Conservation (phyloP, 2,888 invertebrate species). For the Caenorhabditis angaria region DNA sequence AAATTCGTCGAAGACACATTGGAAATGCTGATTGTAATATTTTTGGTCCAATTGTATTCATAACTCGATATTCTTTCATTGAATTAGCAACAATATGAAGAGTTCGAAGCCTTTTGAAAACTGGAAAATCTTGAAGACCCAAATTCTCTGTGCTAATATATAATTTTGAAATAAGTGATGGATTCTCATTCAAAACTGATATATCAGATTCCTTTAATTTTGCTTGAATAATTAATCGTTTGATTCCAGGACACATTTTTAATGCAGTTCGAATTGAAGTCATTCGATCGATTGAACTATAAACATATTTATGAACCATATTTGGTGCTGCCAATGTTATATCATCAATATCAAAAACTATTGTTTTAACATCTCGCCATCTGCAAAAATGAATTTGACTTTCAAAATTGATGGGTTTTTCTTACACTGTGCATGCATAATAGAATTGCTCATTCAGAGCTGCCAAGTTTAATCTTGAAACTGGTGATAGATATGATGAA, state of each 20-base stretch:
- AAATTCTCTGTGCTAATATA: conserved; percentile 37
- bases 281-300: background rate
- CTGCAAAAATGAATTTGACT: conserved; percentile 11
- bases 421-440: conserved; percentile 19
- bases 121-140: conserved; percentile 19
- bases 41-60: conserved; percentile 16
- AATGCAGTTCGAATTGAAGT: background rate
- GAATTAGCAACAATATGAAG: conserved; percentile 25
- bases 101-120: conserved; percentile 22
- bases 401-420: too few species aligned
- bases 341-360: conserved; percentile 30
- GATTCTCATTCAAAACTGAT: background rate
- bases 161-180: conserved; percentile 19
- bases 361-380: conserved; percentile 35
- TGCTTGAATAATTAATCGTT: conserved; percentile 26
- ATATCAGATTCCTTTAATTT: background rate
- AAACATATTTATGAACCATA: conserved; percentile 18
- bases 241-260: conserved; percentile 21
- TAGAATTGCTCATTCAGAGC: conserved; percentile 24
- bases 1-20: conserved; percentile 25
- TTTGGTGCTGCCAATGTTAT: conserved; percentile 20
- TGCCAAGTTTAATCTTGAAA: conserved; percentile 32
- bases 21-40: conserved; percentile 19
- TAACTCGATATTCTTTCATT: conserved; percentile 15
- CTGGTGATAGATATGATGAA: conserved; percentile 23